Conservation (phyloP, 1,140 invertebrate species). For the Ips nitidus region DNA sequence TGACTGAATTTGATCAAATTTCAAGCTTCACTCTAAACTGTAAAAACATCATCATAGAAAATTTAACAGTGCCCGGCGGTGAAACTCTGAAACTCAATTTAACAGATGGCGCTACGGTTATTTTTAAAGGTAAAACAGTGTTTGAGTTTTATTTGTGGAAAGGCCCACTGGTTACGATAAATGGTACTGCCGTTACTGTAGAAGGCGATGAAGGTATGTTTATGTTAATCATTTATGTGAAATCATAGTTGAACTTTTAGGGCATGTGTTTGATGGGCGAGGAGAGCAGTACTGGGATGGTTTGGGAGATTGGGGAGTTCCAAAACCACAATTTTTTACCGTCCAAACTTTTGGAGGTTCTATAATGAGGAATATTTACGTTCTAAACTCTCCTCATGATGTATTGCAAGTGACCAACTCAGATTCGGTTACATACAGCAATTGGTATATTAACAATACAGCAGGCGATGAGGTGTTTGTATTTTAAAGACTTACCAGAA, state of each 20-base stretch:
- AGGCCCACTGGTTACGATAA: slow-evolving; percentile 27
- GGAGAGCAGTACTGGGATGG: slow-evolving; percentile 27
- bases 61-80: slow-evolving; percentile 25
- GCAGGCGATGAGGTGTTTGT: slow-evolving; percentile 6
- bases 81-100: slow-evolving; percentile 21
- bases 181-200: slow-evolving; percentile 17
- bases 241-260: background rate
- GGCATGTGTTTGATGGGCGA: slow-evolving; percentile 19
- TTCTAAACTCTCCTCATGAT: slow-evolving; percentile 15
- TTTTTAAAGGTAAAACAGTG: slow-evolving; percentile 24
- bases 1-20: slow-evolving; percentile 20
- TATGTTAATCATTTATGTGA: background rate
- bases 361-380: background rate
- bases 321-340: slow-evolving; percentile 18
- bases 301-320: slow-evolving; percentile 13
- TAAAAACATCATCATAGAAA: slow-evolving; percentile 14
- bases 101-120: slow-evolving; percentile 20
- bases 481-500: background rate
- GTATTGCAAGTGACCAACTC: slow-evolving; percentile 18
- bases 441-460: slow-evolving; percentile 17
- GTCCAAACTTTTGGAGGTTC: slow-evolving; percentile 2
- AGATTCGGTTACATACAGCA: slow-evolving; percentile 4
- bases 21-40: slow-evolving; percentile 7
- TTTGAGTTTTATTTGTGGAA: slow-evolving; percentile 24
- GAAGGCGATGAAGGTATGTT: slow-evolving; percentile 18